phyloP scores from a whole-genome alignment of 1,140 invertebrate genomes.

The Macrocentrus cingulum region DNA sequence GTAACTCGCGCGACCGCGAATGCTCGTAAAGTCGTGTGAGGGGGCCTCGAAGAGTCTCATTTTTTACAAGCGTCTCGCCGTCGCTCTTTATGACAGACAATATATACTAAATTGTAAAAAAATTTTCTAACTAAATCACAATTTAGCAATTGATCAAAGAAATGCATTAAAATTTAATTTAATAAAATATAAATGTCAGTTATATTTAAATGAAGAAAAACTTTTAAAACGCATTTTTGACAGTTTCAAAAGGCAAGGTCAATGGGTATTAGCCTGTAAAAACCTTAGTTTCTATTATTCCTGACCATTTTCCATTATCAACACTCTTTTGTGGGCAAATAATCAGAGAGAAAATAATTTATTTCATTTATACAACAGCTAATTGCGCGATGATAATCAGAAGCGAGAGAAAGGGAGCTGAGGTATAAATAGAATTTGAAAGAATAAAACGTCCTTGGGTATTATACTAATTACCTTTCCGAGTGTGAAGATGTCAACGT shows the following conservation, averaged over 20 bases:
- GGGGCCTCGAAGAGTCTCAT: slow-evolving; percentile 2
- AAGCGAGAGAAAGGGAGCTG: not conserved
- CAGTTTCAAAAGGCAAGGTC: too few species aligned
- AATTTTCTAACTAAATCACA: too few species aligned
- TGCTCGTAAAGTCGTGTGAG: slow-evolving; percentile 26
- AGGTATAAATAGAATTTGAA: not conserved
- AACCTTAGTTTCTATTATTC: too few species aligned
- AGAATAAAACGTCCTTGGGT: slow-evolving; percentile 10
- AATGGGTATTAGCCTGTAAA: too few species aligned
- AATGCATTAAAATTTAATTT: too few species aligned
- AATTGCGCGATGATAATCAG: too few species aligned
- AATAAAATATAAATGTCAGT: too few species aligned
- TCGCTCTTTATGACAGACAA: not conserved
- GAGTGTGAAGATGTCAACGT: not conserved
- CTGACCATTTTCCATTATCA: slow-evolving; percentile 3
- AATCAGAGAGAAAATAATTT: not conserved
- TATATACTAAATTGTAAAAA: too few species aligned
- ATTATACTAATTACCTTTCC: not conserved
- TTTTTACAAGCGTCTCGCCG: slow-evolving; percentile 12
- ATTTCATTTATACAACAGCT: not conserved
- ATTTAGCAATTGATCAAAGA: too few species aligned
- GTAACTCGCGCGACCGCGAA: slow-evolving; percentile 4
- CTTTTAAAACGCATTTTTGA: too few species aligned
- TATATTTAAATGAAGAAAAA: too few species aligned
- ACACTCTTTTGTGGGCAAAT: not conserved